phyloP scores from a whole-genome alignment of 2,113 vertebrate genomes.

The Benitochromis conjunctus region DNA sequence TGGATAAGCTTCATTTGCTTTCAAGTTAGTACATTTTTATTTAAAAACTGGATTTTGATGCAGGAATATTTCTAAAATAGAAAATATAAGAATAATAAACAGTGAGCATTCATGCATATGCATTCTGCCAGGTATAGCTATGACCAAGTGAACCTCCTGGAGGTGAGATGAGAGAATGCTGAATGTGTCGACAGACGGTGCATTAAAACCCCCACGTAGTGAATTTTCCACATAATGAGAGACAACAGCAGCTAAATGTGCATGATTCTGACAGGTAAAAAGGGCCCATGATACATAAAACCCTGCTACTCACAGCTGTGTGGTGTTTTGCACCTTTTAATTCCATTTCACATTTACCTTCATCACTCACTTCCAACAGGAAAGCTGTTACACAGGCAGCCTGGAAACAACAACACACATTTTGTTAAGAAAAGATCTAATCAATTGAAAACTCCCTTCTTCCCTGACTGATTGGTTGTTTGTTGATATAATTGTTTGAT shows the following conservation, averaged over 20 bases:
- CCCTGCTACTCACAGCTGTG: not conserved
- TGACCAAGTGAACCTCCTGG: not conserved
- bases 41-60: not conserved
- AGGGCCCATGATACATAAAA: not conserved
- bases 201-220: not conserved
- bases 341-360: slow-evolving; percentile 26
- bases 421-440: not conserved
- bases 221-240: not conserved
- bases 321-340: not conserved
- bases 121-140: not conserved
- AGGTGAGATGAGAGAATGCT: not conserved
- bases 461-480: not conserved
- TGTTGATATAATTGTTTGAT: not conserved
- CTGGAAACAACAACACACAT: not conserved
- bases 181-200: not conserved
- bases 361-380: not conserved
- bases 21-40: not conserved
- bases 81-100: not conserved
- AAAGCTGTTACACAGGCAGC: not conserved
- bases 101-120: not conserved
- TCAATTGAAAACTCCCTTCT: not conserved
- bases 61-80: not conserved
- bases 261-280: not conserved
- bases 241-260: not conserved
- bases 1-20: not conserved